phyloP scores from a whole-genome alignment of 2,888 invertebrate species.

The Phaedon cochleariae region DNA sequence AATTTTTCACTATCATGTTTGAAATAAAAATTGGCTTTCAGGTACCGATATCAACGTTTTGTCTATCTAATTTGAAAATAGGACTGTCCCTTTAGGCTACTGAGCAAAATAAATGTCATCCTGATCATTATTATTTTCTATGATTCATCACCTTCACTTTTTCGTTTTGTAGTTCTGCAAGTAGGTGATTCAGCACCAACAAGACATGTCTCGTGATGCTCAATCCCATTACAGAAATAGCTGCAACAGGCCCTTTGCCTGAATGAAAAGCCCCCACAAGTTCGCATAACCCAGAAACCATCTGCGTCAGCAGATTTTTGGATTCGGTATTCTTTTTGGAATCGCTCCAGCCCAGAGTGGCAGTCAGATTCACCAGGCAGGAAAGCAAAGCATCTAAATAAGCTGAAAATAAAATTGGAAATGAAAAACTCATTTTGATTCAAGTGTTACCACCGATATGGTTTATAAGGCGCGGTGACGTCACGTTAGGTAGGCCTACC shows the following conservation, averaged over 20 bases:
- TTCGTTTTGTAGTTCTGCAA: conserved; percentile 63
- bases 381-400: conserved; percentile 64
- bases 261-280: conserved; percentile 65
- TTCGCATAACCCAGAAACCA: conserved; percentile 63
- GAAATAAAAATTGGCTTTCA: no score
- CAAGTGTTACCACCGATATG: background rate
- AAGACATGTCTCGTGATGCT: conserved; percentile 66
- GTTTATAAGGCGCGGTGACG: no score
- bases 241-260: conserved; percentile 62
- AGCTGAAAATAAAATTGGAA: conserved; percentile 55
- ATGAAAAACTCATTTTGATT: no score
- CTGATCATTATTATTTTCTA: no score
- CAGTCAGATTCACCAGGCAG: conserved; percentile 64
- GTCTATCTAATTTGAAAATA: no score
- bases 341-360: conserved; percentile 62
- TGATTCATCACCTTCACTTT: conserved; percentile 56
- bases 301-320: conserved; percentile 54
- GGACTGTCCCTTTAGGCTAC: no score
- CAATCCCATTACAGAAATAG: conserved; percentile 66
- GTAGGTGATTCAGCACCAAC: conserved; percentile 65
- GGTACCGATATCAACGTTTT: no score
- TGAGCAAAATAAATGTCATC: no score
- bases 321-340: conserved; percentile 49
- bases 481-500: no score
- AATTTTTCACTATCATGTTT: no score